phyloP scores from a whole-genome alignment of 1,140 invertebrate genomes.

The Drosophila pandora region DNA sequence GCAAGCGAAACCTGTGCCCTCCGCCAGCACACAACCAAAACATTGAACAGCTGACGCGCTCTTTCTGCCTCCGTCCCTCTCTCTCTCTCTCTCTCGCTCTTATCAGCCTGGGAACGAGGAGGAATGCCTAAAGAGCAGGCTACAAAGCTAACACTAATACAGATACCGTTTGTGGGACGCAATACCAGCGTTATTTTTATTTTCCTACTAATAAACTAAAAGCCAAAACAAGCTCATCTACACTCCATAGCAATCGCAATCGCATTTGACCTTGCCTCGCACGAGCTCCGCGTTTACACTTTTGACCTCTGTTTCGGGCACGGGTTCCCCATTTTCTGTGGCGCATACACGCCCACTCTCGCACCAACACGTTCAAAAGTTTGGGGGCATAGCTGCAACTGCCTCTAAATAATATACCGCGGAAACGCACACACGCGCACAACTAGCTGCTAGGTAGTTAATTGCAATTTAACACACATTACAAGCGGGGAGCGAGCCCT shows the following conservation, averaged over 20 bases:
- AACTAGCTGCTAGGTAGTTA: slow-evolving; percentile 38
- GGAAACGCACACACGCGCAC: slow-evolving; percentile 27
- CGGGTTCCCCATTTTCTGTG: slow-evolving; percentile 23
- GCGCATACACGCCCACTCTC: slow-evolving; percentile 23
- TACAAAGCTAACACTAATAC: neutral
- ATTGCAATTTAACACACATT: slow-evolving; percentile 42
- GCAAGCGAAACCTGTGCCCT: slow-evolving; percentile 58
- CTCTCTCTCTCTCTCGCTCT: slow-evolving; percentile 20
- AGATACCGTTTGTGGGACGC: neutral
- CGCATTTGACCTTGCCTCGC: slow-evolving; percentile 7
- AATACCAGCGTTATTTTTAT: slow-evolving; percentile 5
- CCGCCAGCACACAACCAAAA: slow-evolving; percentile 63
- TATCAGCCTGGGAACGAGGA: slow-evolving; percentile 72
- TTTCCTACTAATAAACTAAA: neutral
- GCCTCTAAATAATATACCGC: slow-evolving; percentile 15
- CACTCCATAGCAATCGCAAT: neutral
- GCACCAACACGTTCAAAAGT: slow-evolving; percentile 1
- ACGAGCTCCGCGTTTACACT: slow-evolving; percentile 45
- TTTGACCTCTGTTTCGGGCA: slow-evolving; percentile 69
- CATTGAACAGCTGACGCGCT: slow-evolving; percentile 71
- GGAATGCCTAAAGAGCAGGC: slow-evolving; percentile 34
- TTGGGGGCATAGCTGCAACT: slow-evolving; percentile 49
- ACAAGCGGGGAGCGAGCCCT: slow-evolving; percentile 28
- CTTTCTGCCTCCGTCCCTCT: slow-evolving; percentile 18
- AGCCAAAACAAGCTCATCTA: slow-evolving; percentile 1